Conservation (phyloP, 2,888 invertebrate species). For the Hartigia nigra region DNA sequence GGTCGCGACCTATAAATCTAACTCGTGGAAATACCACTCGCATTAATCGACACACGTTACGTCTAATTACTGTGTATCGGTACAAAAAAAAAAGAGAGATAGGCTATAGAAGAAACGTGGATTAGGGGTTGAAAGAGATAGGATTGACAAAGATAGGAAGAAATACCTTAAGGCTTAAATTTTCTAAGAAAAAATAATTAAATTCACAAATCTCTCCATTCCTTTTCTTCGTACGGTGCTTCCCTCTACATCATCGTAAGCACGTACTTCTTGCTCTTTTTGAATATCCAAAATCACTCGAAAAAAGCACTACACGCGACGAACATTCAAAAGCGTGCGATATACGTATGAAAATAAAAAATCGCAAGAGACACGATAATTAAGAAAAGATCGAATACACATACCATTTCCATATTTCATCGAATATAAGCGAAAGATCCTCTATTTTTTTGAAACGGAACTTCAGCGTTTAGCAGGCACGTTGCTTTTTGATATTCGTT, state of each 20-base stretch:
- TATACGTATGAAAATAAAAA: not conserved
- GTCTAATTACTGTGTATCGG: not conserved
- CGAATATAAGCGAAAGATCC: not conserved
- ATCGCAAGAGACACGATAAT: not conserved
- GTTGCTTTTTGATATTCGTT: not conserved
- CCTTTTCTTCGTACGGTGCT: too few relatives aligned
- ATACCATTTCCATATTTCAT: not conserved
- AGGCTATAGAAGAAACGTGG: not conserved
- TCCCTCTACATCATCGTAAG: not conserved
- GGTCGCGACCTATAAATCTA: not conserved
- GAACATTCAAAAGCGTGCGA: not conserved
- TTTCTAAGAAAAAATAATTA: not conserved
- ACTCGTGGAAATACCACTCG: not conserved
- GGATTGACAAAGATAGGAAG: not conserved
- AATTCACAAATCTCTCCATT: too few relatives aligned
- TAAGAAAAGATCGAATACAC: not conserved
- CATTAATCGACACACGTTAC: not conserved
- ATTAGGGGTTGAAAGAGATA: not conserved
- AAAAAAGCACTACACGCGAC: not conserved
- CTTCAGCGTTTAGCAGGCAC: not conserved
- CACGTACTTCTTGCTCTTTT: not conserved
- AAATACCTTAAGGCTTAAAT: not conserved
- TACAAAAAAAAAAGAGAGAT: constrained; percentile 1
- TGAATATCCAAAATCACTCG: not conserved
- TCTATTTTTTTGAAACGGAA: not conserved